Base-by-base conservation (phyloP, 2,797 vertebrate genomes). In the Bradypodion pumilum region DNA sequence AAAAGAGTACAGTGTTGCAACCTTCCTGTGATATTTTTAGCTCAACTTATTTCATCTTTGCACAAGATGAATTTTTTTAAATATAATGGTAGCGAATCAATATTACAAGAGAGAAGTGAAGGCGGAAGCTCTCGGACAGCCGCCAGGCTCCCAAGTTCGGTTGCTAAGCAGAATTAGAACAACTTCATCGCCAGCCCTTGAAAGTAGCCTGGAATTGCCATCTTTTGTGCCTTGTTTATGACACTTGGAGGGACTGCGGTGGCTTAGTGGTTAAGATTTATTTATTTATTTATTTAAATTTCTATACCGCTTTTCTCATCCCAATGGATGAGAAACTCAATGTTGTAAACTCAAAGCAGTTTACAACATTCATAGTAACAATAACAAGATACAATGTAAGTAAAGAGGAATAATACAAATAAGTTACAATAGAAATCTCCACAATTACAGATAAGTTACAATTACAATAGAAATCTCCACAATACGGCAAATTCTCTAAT, bases 1-100 rank as follows among this genome's bases (percentile, higher is more conserved):
- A 78, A 81, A 83, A 13, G 69, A 84, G 46, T 66, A 73, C 80
- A 81, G 46, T 75, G 69, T 79, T 0, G 1, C 81, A 90, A 86
- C 78, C 49, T 89, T 91, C 89, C 52, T 85, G 73, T 37, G 81
- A 62, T 88, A 86, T 89, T 92, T 94, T 94, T 87, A 91, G 88
- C 73, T 56, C 25, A 49, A 73, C 35, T 90, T 90, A 92, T 84
- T 92, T 93, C 86, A 85, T 81, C 40, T 88, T 70, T 5, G 0
- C 5, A 35, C 63, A 77, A 74, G 69, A 19, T 5, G 52, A 21
- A 56, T n/a, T n/a, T n/a, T n/a, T n/a, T n/a, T n/a, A n/a, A n/a
- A n/a, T n/a, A 13, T 75, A 79, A 49, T 72, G 80, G 59, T 87
- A 76, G 77, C 27, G 23, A 86, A 88, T 90, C 66, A 73, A 86